Conservation (phyloP, 2,113 vertebrate species). For the Brachyhypopomus occidentalis region DNA sequence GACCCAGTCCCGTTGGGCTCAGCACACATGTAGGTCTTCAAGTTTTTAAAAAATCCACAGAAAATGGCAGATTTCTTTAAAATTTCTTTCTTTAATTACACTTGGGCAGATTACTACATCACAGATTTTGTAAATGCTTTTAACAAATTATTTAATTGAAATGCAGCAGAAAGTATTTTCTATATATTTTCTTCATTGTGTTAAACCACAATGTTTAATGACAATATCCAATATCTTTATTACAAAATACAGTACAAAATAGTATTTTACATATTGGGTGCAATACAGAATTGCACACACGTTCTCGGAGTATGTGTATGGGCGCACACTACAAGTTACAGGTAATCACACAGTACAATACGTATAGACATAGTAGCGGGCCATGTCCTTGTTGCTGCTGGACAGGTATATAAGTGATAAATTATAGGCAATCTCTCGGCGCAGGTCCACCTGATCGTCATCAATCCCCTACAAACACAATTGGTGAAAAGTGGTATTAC, state of each 20-base stretch:
- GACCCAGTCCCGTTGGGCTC: no score
- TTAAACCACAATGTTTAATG: background rate
- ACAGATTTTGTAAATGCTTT: background rate
- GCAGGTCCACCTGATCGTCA: conserved; percentile 88
- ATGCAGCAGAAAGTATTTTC: no score
- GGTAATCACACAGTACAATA: conserved; percentile 76
- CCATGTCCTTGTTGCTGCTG: conserved; percentile 87
- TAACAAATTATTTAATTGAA: background rate
- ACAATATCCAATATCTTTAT: conserved; percentile 45
- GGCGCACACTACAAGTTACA: background rate
- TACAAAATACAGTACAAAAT: conserved; percentile 16
- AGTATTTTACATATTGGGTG: conserved; percentile 23
- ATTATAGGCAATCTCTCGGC: conserved; percentile 91
- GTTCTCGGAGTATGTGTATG: background rate
- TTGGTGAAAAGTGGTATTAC: background rate
- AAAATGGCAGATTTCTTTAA: no score
- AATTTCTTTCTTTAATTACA: no score
- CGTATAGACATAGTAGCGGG: conserved; percentile 79
- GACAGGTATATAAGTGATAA: conserved; percentile 91
- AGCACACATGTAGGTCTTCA: no score
- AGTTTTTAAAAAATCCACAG: no score
- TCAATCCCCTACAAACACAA: conserved; percentile 82
- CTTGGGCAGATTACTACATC: background rate
- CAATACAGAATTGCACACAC: background rate
- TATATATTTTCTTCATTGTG: background rate